These are phyloP conservation scores for Cosmia pyralina DNA, from an alignment of 2,888 invertebrate genomes.

Conservation along the genomic window DNA sequence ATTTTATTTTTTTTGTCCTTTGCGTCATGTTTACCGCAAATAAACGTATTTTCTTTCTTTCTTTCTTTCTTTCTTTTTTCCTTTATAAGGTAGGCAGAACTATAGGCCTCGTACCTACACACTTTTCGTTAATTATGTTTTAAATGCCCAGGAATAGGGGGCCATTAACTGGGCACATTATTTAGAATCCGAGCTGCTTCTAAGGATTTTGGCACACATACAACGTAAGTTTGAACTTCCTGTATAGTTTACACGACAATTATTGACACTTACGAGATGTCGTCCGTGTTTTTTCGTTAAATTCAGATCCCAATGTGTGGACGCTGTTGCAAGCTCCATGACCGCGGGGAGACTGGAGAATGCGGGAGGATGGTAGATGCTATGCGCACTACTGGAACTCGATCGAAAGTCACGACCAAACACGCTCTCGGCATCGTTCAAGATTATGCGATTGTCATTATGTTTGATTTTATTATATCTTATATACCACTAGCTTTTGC, in stretches of 20 bases:
- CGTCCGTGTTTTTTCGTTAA: too few species aligned
- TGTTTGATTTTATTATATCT: background rate
- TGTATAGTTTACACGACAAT: background rate
- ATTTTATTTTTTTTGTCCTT: too few species aligned
- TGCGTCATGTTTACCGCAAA: too few species aligned
- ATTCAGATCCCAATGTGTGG: too few species aligned
- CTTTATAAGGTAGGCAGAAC: background rate
- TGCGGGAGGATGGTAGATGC: background rate
- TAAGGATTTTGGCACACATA: background rate
- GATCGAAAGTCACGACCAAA: conserved; percentile 2
- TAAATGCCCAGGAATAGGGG: background rate
- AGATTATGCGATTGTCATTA: background rate
- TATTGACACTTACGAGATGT: conserved; percentile 3
- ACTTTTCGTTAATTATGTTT: background rate
- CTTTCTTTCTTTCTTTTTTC: too few species aligned
- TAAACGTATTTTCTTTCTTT: too few species aligned
- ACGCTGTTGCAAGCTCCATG: conserved; percentile 17
- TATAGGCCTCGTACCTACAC: background rate
- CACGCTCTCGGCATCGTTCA: background rate
- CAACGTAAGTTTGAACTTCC: background rate
- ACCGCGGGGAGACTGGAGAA: background rate
- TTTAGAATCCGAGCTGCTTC: background rate
- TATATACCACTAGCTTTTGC: background rate
- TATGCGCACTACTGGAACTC: background rate
- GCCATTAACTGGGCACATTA: background rate